Evolutionary conservation across 2,113 vertebrate species (phyloP), one percentile per base, ranked within the genome.

Genomic region (Hyaena hyaena): DNA sequence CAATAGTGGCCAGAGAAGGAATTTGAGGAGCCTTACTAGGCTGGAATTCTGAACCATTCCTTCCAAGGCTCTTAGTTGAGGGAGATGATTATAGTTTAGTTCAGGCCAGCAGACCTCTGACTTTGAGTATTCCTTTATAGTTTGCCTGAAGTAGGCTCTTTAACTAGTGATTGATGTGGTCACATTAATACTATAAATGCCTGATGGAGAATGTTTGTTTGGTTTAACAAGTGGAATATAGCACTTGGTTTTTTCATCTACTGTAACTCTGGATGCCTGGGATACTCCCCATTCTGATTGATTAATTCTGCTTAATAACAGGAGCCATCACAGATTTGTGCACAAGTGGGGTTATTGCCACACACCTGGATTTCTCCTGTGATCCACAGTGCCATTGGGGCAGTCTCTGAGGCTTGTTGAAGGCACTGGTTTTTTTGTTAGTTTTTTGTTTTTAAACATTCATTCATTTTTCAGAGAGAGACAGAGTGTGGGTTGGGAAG

Each of bases 241-340:
- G 10, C 98, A 98, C 90, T 98, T 99, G 63, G 90, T 96, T 99
- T 99, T 99, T 45, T 99, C 98, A 69, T 98, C 98, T 96, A 94
- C 95, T 97, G 99, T 99, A 99, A 95, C 93, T 98, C 80, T 98
- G 96, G 74, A 66, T 98, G 61, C 97, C 98, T 24, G 98, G 86
- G 61, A 98, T 58, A 86, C 98, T 80, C 31, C 90, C 96, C 43
- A 94, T 65, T 45, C 39, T 39, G 39, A 39, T 39, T 39, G 3
- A 39, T 39, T 39, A 39, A 39, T 39, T 39, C 39, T 39, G 39
- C 87, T 85, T 97, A 43, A 98, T 6, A 26, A 53, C 45, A 7
- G 98, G 76, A 0, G 94, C 73, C 45, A 95, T 65, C n/a, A 98
- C 93, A 80, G 98, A 98, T 87, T 86, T 98, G 80, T 97, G 97